Evolutionary conservation across 2,113 vertebrate genomes (phyloP).

Genomic region (Helogale parvula): DNA sequence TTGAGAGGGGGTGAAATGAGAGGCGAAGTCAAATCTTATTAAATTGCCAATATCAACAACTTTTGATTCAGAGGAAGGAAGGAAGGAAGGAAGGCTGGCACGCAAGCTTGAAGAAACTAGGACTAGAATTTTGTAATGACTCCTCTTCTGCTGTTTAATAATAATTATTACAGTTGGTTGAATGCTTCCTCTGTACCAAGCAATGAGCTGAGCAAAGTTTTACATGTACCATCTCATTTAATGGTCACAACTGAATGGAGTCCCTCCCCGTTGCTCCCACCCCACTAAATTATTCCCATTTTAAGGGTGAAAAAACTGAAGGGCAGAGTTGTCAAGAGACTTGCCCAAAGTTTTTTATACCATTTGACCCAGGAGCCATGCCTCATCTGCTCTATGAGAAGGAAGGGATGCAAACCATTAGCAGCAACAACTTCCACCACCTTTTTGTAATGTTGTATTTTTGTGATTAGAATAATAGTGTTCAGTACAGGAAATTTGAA

Average conservation of each 20-base stretch:
- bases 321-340: neutral
- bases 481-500: neutral
- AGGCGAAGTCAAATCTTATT: neutral
- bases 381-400: neutral
- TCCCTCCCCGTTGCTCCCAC: neutral
- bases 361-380: neutral
- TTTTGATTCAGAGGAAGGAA: neutral
- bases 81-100: too few species aligned
- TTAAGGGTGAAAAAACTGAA: neutral
- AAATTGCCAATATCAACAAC: neutral
- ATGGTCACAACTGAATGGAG: neutral
- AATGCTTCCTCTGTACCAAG: neutral
- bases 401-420: neutral
- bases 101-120: neutral
- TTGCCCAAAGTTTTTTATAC: neutral
- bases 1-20: neutral
- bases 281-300: neutral
- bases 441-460: neutral
- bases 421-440: too few species aligned
- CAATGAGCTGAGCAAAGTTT: neutral
- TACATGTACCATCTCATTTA: neutral
- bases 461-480: neutral
- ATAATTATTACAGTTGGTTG: neutral
- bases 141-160: neutral
- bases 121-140: neutral